phyloP scores from a whole-genome alignment of 1,140 invertebrate species.

The Ruditapes philippinarum region DNA sequence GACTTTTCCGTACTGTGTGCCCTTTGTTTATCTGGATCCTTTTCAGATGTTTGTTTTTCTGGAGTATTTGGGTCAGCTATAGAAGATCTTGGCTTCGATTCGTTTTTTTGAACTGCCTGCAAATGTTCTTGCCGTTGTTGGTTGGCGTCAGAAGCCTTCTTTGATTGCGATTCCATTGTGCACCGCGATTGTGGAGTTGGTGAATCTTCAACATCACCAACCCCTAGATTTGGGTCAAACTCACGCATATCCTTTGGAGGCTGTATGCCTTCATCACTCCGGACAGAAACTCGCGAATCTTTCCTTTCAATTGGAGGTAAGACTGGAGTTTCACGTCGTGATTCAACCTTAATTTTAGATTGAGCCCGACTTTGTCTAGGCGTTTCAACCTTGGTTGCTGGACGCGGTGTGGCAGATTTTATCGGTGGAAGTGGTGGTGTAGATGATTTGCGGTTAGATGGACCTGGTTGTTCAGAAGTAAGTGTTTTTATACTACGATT shows the following conservation, averaged over 20 bases:
- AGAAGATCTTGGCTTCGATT: conserved; percentile 11
- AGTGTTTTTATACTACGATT: not conserved
- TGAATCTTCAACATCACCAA: conserved; percentile 14
- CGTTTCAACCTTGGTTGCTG: conserved; percentile 3
- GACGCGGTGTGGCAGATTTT: conserved; percentile 25
- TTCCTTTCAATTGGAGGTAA: conserved; percentile 53
- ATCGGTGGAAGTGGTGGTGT: conserved; percentile 60
- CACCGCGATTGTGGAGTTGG: not conserved
- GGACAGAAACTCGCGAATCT: not conserved
- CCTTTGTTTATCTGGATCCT: not conserved
- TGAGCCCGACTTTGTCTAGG: conserved; percentile 11
- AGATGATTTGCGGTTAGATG: conserved; percentile 51
- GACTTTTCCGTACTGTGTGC: not conserved
- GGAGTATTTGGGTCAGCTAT: conserved; percentile 2
- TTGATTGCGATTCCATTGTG: not conserved
- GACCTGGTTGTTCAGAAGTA: conserved; percentile 42
- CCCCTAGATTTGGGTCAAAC: conserved; percentile 58
- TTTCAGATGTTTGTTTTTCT: conserved; percentile 23
- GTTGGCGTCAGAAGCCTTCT: not conserved
- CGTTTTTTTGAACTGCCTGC: not conserved
- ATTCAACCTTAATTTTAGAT: not conserved
- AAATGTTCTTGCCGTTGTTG: not conserved
- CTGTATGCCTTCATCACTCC: not conserved
- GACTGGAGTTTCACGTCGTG: conserved; percentile 39
- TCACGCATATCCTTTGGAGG: conserved; percentile 51